Base-by-base conservation (phyloP, 2,113 vertebrate species). In the Ceuthmochares aereus region DNA sequence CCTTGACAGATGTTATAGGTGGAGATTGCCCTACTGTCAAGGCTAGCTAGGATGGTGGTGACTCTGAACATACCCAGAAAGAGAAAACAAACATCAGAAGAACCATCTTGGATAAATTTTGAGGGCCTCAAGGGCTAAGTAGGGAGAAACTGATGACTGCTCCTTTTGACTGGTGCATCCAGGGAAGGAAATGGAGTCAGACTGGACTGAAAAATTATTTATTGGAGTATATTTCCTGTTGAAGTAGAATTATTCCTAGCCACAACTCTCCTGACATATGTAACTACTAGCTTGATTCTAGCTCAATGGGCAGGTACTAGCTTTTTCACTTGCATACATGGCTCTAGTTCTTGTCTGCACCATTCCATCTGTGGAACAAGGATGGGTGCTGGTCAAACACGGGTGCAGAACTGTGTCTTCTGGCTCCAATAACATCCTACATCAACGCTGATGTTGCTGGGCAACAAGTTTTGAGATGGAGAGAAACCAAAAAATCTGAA, bases 241-340 rank as follows among this genome's bases (percentile, higher is more conserved):
- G 29, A 8, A 69, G 7, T 8, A 34, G 7, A 11, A 42, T 55
- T 59, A 34, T 64, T 63, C 30, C 54, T 8, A 43, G 12, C 11
- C 32, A 18, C 17, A 62, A 37, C 5, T 73, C 40, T 76, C 56
- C 32, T 75, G 52, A 47, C 6, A 1, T 3, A 8, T 4, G 12
- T 63, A 37, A 30, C 62, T n/a, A 14, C 26, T 52, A 59, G 23
- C 34, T 64, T 12, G 2, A 36, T 47, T 69, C 40, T 55, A 29
- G 14, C 14, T 59, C 23, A 17, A 1, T 7, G 54, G 15, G 14
- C 43, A 58, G 18, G 14, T 25, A 49, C 12, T 29, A 60, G 36
- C 21, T 56, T 75, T 37, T 47, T 49, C 21, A 3, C 8, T 17
- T 21, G 2, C 47, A 58, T 21, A 25, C 4, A 3, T 0, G 8